phyloP scores from a whole-genome alignment of 2,797 vertebrate genomes.

The Heteromormyrus szaboi region DNA sequence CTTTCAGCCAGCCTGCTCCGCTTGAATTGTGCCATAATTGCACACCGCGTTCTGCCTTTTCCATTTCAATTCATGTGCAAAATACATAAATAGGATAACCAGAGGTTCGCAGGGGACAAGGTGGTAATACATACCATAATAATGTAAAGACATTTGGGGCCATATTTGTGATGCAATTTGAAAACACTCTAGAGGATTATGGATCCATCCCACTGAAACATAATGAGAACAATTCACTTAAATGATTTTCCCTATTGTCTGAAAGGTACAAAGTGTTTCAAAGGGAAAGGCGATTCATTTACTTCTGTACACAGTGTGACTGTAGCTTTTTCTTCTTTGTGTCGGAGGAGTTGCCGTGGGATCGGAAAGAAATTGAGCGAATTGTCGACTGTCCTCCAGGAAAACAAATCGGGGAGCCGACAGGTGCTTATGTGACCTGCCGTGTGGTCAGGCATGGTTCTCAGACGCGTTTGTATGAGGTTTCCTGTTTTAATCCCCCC shows the following conservation, averaged over 20 bases:
- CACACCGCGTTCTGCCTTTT: conserved; percentile 51
- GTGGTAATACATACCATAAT: conserved; percentile 51
- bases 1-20: conserved; percentile 37
- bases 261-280: conserved; percentile 54
- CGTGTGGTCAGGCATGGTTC: neutral
- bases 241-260: conserved; percentile 65
- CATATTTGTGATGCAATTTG: conserved; percentile 61
- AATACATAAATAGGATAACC: conserved; percentile 68
- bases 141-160: conserved; percentile 61
- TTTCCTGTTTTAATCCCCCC: neutral
- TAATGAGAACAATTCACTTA: conserved; percentile 65
- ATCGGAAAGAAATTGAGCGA: conserved; percentile 63
- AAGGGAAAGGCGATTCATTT: conserved; percentile 46
- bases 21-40: conserved; percentile 61
- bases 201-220: conserved; percentile 55
- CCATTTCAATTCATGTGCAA: conserved; percentile 62
- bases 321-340: conserved; percentile 29
- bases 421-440: neutral
- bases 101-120: conserved; percentile 39
- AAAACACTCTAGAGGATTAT: conserved; percentile 60
- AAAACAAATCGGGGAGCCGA: neutral
- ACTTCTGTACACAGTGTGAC: conserved; percentile 45
- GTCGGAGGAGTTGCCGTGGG: conserved; percentile 49
- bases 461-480: neutral
- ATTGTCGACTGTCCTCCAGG: conserved; percentile 65